Conservation (phyloP, 30 jellyfish, hydroid and myxozoan genomes). For the Pelagia noctiluca region DNA sequence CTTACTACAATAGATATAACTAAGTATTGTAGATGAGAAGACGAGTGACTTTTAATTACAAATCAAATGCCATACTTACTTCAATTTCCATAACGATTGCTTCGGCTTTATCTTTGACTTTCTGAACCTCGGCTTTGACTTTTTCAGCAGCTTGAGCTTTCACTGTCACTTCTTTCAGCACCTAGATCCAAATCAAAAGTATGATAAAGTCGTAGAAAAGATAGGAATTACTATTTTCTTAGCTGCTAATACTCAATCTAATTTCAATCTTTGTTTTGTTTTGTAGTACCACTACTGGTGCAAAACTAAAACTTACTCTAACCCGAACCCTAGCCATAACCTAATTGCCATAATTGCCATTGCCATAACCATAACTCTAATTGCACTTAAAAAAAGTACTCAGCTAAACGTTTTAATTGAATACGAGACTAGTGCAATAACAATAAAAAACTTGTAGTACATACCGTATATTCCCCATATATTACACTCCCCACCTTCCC, state of each 20-base stretch:
- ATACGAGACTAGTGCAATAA: not conserved
- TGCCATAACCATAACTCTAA: too few relatives aligned
- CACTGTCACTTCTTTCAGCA: conserved; percentile 92
- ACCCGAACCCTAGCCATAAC: not conserved
- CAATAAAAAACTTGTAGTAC: not conserved
- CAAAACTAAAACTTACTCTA: too few relatives aligned
- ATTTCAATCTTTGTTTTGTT: too few relatives aligned
- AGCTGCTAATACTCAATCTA: too few relatives aligned
- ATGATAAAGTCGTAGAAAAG: not conserved
- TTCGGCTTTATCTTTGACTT: conserved; percentile 96
- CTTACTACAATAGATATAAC: too few relatives aligned
- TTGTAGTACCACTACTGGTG: too few relatives aligned
- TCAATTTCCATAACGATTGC: conserved; percentile 91
- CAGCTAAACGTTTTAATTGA: not conserved
- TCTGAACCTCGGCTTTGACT: conserved; percentile 95
- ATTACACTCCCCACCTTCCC: too few relatives aligned
- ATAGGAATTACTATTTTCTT: too few relatives aligned
- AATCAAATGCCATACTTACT: conserved; percentile 27
- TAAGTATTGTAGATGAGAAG: not conserved
- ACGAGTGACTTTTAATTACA: not conserved
- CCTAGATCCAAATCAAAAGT: conserved; percentile 45
- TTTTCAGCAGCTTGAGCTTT: conserved; percentile 98
- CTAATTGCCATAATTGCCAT: too few relatives aligned
- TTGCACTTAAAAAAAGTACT: too few relatives aligned
- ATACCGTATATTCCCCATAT: too few relatives aligned